phyloP scores from a whole-genome alignment of 2,113 vertebrate genomes.

The Larimichthys polyactis region DNA sequence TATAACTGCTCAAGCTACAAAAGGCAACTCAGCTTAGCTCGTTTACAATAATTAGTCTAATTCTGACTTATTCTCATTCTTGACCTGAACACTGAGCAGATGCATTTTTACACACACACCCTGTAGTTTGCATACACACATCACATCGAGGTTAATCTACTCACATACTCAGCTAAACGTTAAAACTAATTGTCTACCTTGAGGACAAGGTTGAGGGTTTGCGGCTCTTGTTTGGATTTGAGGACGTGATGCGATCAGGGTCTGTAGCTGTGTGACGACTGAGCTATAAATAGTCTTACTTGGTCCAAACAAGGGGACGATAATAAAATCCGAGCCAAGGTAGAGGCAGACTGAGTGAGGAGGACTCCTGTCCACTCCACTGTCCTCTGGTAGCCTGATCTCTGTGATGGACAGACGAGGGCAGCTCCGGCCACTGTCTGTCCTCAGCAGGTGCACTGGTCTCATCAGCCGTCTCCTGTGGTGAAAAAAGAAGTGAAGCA shows the following conservation, averaged over 20 bases:
- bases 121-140: neutral
- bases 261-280: conserved; percentile 53
- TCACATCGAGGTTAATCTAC: neutral
- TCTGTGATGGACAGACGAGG: conserved; percentile 42
- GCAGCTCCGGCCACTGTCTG: conserved; percentile 37
- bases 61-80: neutral
- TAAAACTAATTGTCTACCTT: conserved; percentile 21
- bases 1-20: no score
- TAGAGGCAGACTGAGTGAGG: conserved; percentile 29
- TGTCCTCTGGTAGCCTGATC: conserved; percentile 32
- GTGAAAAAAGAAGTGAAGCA: neutral
- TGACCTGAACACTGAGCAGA: neutral
- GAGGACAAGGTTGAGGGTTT: conserved; percentile 25
- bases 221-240: conserved; percentile 29
- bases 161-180: neutral
- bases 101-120: neutral
- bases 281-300: conserved; percentile 69
- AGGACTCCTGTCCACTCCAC: conserved; percentile 5
- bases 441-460: conserved; percentile 45
- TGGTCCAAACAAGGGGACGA: conserved; percentile 31
- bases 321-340: conserved; percentile 41
- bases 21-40: no score
- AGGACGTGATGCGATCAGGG: conserved; percentile 40
- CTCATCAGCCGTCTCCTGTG: conserved; percentile 23
- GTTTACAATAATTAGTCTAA: neutral